Percentiles rank a stretch among this genome's conserved stretches.
Conservation (phyloP, 64 coral and sea anemone species). For the Montipora capricornis region DNA sequence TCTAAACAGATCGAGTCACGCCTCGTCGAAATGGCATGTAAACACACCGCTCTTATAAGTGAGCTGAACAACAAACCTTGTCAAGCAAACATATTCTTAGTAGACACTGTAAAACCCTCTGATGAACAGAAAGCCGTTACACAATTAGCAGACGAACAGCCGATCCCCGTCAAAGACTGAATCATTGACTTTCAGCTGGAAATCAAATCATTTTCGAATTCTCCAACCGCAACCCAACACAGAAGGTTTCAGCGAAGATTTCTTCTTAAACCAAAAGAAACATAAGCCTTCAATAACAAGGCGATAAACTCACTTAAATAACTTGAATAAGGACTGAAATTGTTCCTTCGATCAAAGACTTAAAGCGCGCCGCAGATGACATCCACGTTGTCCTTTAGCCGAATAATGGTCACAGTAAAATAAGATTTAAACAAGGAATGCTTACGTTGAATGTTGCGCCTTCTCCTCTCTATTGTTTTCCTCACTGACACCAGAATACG, state of each 20-base stretch:
- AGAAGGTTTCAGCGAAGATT: background rate
- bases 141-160: background rate
- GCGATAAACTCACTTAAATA: background rate
- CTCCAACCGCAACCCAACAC: background rate
- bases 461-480: slow-evolving; percentile 9
- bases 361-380: background rate
- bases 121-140: background rate
- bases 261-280: slow-evolving; percentile 2
- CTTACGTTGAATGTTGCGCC: slow-evolving; percentile 27
- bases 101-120: background rate
- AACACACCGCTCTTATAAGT: background rate
- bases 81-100: background rate
- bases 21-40: slow-evolving; percentile 18
- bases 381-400: background rate
- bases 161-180: background rate
- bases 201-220: slow-evolving; percentile 38
- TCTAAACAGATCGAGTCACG: slow-evolving; percentile 3
- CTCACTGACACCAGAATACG: slow-evolving; percentile 37
- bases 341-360: background rate
- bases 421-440: background rate
- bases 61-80: background rate
- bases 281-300: background rate
- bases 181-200: background rate
- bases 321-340: background rate
- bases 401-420: background rate